phyloP scores from a whole-genome alignment of 2,113 vertebrate species.

The Oryzias curvinotus region DNA sequence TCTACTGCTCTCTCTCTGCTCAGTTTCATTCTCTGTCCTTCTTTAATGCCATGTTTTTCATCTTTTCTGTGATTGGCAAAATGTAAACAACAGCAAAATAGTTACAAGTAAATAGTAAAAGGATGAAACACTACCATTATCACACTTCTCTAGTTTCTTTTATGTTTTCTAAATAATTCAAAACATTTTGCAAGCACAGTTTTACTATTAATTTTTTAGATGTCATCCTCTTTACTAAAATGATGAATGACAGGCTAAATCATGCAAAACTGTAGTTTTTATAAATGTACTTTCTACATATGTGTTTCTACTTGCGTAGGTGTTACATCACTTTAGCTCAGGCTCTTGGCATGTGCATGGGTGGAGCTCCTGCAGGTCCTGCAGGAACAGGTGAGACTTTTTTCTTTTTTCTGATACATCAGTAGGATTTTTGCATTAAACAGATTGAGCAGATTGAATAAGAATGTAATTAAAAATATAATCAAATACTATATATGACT shows the following conservation, averaged over 20 bases:
- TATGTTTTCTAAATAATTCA: conserved; percentile 1
- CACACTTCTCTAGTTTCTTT: background rate
- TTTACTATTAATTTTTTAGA: background rate
- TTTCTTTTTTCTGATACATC: background rate
- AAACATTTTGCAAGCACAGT: background rate
- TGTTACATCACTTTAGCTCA: conserved; percentile 97
- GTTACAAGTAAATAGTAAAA: background rate
- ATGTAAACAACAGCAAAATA: background rate
- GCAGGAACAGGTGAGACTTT: conserved; percentile 90
- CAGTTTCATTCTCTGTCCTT: background rate
- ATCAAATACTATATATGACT: background rate
- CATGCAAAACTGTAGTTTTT: too few species aligned
- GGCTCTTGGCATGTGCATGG: conserved; percentile 96
- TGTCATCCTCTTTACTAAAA: conserved; percentile 15
- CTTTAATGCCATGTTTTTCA: background rate
- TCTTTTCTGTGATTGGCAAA: background rate
- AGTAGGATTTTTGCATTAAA: background rate
- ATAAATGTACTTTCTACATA: background rate
- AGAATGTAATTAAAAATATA: too few species aligned
- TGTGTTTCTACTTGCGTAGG: conserved; percentile 65
- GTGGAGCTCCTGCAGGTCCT: conserved; percentile 92
- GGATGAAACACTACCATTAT: background rate
- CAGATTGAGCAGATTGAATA: too few species aligned
- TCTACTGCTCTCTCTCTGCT: background rate
- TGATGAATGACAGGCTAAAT: background rate